phyloP scores from a whole-genome alignment of 2,113 vertebrate species.

The Pterocles gutturalis region DNA sequence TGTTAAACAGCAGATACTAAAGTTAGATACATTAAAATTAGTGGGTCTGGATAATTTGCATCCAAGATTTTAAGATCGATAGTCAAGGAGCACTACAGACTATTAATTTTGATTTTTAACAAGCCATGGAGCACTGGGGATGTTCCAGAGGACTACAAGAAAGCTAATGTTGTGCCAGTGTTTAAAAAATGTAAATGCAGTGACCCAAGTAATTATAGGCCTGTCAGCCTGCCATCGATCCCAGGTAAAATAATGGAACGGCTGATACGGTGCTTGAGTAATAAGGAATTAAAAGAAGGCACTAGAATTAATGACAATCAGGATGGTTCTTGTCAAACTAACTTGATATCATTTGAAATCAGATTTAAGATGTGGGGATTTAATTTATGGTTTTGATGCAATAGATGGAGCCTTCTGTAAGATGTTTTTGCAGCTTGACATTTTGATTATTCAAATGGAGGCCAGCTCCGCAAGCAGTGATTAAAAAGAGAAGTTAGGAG shows the following conservation, averaged over 20 bases:
- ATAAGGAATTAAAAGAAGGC: conserved; percentile 37
- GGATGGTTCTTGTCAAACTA: conserved; percentile 17
- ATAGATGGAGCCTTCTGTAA: background rate
- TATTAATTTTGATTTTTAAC: conserved; percentile 73
- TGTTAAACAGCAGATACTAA: conserved; percentile 49
- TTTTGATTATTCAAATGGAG: conserved; percentile 19
- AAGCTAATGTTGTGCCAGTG: conserved; percentile 64
- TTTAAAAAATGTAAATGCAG: conserved; percentile 67
- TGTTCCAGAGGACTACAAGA: conserved; percentile 54
- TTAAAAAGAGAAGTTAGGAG: conserved; percentile 24
- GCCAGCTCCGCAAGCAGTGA: background rate
- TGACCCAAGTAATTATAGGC: conserved; percentile 63
- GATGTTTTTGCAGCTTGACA: background rate
- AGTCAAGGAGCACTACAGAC: conserved; percentile 32
- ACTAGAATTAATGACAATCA: conserved; percentile 26
- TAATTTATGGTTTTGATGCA: background rate
- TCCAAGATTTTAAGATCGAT: conserved; percentile 60
- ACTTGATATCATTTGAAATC: conserved; percentile 7
- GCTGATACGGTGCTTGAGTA: conserved; percentile 40
- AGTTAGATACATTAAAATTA: conserved; percentile 66
- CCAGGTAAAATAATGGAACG: conserved; percentile 61
- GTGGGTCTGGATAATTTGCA: conserved; percentile 47
- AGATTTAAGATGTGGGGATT: conserved; percentile 1
- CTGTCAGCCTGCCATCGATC: conserved; percentile 64
- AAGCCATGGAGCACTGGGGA: conserved; percentile 33